phyloP scores from a whole-genome alignment of 1,140 invertebrate genomes.

The Ridgeia piscesae region DNA sequence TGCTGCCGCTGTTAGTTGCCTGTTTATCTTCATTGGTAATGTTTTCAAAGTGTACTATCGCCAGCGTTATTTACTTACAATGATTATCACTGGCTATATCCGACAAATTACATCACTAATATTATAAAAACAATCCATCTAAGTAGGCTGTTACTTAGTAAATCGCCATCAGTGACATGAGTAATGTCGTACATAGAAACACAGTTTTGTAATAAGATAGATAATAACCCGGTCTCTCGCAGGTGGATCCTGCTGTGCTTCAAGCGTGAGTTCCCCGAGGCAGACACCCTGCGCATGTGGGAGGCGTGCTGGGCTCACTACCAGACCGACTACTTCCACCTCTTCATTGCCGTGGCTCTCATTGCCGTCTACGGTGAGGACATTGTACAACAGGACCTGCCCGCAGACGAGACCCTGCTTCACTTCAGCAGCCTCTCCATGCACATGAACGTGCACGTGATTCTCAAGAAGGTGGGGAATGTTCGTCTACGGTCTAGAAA shows the following conservation, averaged over 20 bases:
- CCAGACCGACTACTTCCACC: constrained; percentile 86
- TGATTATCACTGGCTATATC: no score
- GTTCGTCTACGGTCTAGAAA: neutral
- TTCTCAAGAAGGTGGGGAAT: constrained; percentile 82
- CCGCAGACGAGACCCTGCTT: constrained; percentile 89
- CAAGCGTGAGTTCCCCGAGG: constrained; percentile 81
- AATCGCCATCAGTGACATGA: no score
- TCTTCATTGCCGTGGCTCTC: constrained; percentile 88
- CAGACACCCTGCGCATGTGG: constrained; percentile 85
- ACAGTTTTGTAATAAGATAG: no score
- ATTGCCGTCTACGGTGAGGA: constrained; percentile 86
- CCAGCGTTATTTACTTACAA: no score
- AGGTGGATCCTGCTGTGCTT: constrained; percentile 90
- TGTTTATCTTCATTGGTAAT: no score
- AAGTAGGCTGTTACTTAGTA: no score
- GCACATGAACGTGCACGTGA: constrained; percentile 92
- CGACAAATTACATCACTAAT: no score
- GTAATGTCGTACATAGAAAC: no score
- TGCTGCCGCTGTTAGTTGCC: no score
- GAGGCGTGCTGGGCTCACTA: constrained; percentile 94
- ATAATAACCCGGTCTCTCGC: no score
- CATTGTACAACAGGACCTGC: constrained; percentile 83
- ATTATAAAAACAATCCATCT: no score
- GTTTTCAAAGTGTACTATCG: no score
- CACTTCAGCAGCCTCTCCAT: constrained; percentile 93